A percentile compares a stretch with the other conserved stretches of the same genome.
Conservation (phyloP, 37 sponge, comb jelly and placozoan genomes). For the Axinella damicornis region DNA sequence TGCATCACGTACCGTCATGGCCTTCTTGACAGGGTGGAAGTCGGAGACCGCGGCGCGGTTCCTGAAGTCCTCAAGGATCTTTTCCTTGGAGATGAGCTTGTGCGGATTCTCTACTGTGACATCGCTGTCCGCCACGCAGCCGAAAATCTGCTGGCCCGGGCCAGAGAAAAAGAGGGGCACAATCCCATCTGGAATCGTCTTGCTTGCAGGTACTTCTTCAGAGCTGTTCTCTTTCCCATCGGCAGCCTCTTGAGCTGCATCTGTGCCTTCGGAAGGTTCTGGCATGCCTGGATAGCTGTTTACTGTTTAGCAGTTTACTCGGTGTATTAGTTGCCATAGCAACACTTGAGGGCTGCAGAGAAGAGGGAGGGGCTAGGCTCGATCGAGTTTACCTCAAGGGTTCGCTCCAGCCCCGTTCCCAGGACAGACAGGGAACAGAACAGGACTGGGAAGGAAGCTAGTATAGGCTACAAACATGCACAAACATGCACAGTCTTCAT, state of each 20-base stretch:
- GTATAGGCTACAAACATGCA: no score
- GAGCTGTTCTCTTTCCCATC: not conserved
- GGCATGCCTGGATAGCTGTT: not conserved
- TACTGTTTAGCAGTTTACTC: no score
- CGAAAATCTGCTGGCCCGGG: conserved; percentile 83
- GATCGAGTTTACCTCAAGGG: no score
- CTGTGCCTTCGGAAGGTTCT: not conserved
- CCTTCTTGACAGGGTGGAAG: conserved; percentile 91
- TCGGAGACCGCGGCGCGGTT: conserved; percentile 95
- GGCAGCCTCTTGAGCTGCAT: not conserved
- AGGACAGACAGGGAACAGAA: no score
- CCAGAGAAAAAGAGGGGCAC: conserved; percentile 86
- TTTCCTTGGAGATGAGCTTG: conserved; percentile 82
- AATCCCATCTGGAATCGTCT: conserved; percentile 64
- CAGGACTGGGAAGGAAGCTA: no score
- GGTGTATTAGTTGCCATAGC: no score
- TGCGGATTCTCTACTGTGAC: conserved; percentile 84
- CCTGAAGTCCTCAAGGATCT: conserved; percentile 88
- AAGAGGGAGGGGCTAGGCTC: no score
- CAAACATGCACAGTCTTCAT: not conserved
- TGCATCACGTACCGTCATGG: conserved; percentile 49
- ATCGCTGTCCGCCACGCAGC: conserved; percentile 77
- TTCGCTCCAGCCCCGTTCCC: no score
- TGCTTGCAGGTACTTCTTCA: not conserved
- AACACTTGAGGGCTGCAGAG: no score